Conservation (phyloP, 2,797 vertebrate species). For the Megalops cyprinoides region DNA sequence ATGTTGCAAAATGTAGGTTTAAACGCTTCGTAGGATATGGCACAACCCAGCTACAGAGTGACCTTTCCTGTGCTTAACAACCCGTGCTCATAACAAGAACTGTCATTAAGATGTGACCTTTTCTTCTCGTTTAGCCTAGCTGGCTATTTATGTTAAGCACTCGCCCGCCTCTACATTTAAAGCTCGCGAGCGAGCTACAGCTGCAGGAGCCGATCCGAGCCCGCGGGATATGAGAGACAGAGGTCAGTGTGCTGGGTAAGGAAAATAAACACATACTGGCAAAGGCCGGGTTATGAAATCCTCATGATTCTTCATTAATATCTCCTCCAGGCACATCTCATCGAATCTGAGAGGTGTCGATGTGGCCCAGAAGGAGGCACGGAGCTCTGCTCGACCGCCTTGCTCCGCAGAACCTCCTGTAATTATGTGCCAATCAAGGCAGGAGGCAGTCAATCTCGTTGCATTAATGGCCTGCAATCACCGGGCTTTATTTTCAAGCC, state of each 20-base stretch:
- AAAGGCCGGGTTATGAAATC: slow-evolving; percentile 1
- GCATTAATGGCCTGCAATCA: slow-evolving; percentile 27
- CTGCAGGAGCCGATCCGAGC: slow-evolving; percentile 50
- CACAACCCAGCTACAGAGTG: slow-evolving; percentile 8
- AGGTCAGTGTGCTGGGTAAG: slow-evolving; percentile 28
- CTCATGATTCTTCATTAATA: slow-evolving; percentile 3
- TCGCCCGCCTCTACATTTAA: slow-evolving; percentile 27
- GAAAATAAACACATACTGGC: neutral
- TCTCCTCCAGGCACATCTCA: slow-evolving; percentile 20
- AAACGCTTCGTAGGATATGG: neutral
- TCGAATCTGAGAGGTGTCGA: slow-evolving; percentile 10
- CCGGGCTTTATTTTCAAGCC: slow-evolving; percentile 14
- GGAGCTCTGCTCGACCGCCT: slow-evolving; percentile 7
- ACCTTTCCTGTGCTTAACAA: slow-evolving; percentile 46
- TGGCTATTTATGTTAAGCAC: slow-evolving; percentile 49
- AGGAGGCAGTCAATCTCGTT: slow-evolving; percentile 18
- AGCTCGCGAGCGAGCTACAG: slow-evolving; percentile 39
- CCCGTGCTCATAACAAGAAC: slow-evolving; percentile 34
- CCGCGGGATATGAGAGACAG: slow-evolving; percentile 31
- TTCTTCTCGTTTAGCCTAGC: slow-evolving; percentile 47
- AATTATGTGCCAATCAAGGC: slow-evolving; percentile 45
- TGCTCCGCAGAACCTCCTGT: slow-evolving; percentile 35
- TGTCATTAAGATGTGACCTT: slow-evolving; percentile 54
- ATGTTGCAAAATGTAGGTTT: neutral
- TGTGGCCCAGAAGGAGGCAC: slow-evolving; percentile 4